Evolutionary conservation across 2,888 invertebrate species (phyloP).

Genomic region (Athrips mouffetella): DNA sequence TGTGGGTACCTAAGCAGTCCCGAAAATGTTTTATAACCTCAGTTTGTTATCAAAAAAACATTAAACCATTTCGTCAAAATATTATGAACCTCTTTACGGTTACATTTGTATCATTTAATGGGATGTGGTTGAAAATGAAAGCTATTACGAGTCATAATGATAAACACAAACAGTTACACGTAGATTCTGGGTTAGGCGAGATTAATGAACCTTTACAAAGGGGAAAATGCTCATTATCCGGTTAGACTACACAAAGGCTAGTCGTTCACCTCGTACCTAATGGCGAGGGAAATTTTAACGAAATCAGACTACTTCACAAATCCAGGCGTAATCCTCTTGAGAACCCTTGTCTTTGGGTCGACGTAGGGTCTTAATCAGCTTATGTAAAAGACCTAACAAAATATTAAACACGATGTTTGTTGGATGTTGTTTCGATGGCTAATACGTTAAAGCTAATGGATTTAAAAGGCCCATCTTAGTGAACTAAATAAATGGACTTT

Average conservation of each 20-base stretch:
- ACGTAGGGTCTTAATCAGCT: constrained; percentile 30
- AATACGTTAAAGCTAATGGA: not conserved
- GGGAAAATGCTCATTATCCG: constrained; percentile 24
- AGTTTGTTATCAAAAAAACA: not conserved
- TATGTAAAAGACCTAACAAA: constrained; percentile 24
- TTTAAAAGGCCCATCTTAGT: too few relatives aligned
- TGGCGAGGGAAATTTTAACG: constrained; percentile 20
- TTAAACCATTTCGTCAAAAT: not conserved
- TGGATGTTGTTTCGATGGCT: not conserved
- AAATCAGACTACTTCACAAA: constrained; percentile 23
- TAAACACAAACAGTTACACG: constrained; percentile 6
- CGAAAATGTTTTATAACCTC: not conserved
- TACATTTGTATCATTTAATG: not conserved
- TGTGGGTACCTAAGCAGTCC: too few relatives aligned
- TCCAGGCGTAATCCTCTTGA: constrained; percentile 30
- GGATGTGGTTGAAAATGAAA: not conserved
- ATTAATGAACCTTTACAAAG: constrained; percentile 23
- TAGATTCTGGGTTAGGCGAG: constrained; percentile 19
- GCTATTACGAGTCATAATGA: constrained; percentile 7
- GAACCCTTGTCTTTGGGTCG: constrained; percentile 22
- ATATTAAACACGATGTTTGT: not conserved
- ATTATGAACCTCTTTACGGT: too few relatives aligned
- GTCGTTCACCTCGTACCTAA: constrained; percentile 10
- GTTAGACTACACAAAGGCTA: constrained; percentile 25
- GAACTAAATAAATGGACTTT: too few relatives aligned